These are phyloP conservation scores for Erinaceus europaeus DNA, from an alignment of 2,113 vertebrate genomes.

Conservation along the genomic window DNA sequence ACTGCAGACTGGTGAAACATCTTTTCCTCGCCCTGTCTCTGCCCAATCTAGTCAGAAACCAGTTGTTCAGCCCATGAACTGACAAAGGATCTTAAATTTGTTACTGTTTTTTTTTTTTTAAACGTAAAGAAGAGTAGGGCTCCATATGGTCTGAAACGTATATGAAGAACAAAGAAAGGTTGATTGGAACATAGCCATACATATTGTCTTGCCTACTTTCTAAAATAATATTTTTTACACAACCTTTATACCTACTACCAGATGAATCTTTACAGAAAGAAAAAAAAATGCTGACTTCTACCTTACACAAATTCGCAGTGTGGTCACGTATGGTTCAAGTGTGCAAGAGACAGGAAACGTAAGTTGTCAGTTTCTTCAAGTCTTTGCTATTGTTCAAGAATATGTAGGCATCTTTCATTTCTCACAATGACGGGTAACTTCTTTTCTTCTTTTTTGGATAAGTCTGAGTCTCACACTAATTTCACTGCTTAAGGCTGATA, in stretches of 20 bases:
- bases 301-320: neutral
- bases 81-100: neutral
- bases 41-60: neutral
- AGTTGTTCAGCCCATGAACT: neutral
- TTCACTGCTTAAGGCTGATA: too few species aligned
- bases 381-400: neutral
- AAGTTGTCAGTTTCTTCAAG: neutral
- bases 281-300: neutral
- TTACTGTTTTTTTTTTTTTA: neutral
- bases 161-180: neutral
- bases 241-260: neutral
- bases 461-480: too few species aligned
- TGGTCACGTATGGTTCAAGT: neutral
- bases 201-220: neutral
- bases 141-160: neutral
- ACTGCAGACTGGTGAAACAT: fast-evolving
- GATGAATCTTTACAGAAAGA: neutral
- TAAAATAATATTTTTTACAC: neutral
- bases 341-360: neutral
- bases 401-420: neutral
- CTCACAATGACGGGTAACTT: neutral
- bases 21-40: neutral
- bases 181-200: neutral
- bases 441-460: too few species aligned
- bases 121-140: neutral